These are phyloP conservation scores for Lordiphosa clarofinis DNA, from an alignment of 1,140 invertebrate species.

Conservation along the genomic window DNA sequence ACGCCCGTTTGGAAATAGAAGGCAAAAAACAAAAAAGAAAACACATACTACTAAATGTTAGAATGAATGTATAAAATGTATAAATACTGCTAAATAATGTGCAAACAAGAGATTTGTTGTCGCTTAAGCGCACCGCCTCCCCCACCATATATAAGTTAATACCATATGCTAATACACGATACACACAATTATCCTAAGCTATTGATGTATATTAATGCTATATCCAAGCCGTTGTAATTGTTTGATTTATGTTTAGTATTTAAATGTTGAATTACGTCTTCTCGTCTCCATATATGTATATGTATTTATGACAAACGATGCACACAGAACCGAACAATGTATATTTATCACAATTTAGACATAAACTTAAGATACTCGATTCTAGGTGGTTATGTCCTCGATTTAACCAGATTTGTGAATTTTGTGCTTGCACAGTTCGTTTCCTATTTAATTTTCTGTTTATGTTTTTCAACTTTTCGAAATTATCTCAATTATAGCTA, in stretches of 20 bases:
- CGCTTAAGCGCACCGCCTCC: conserved; percentile 32
- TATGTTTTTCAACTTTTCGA: conserved; percentile 6
- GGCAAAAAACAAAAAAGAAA: not conserved
- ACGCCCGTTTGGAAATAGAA: conserved; percentile 86
- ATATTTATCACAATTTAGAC: conserved; percentile 15
- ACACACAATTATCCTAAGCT: not conserved
- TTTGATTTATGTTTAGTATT: conserved; percentile 10
- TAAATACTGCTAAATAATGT: conserved; percentile 4
- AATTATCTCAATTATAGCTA: too few relatives aligned
- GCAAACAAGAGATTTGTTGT: conserved; percentile 9
- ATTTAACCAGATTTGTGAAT: conserved; percentile 40
- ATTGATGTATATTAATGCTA: conserved; percentile 2
- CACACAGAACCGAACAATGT: conserved; percentile 39
- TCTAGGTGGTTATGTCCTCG: conserved; percentile 24
- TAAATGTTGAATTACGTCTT: conserved; percentile 9
- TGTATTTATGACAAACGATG: conserved; percentile 8
- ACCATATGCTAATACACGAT: not conserved
- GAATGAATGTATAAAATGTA: conserved; percentile 13
- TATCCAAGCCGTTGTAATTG: conserved; percentile 13
- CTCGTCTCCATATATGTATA: conserved; percentile 3
- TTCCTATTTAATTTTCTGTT: conserved; percentile 29
- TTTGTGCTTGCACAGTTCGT: conserved; percentile 49
- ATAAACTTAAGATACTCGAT: conserved; percentile 27
- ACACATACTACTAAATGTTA: conserved; percentile 3
- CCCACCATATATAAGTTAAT: conserved; percentile 30